Conservation (phyloP, 2,888 invertebrate genomes). For the Lepeophtheirus nordmannii region DNA sequence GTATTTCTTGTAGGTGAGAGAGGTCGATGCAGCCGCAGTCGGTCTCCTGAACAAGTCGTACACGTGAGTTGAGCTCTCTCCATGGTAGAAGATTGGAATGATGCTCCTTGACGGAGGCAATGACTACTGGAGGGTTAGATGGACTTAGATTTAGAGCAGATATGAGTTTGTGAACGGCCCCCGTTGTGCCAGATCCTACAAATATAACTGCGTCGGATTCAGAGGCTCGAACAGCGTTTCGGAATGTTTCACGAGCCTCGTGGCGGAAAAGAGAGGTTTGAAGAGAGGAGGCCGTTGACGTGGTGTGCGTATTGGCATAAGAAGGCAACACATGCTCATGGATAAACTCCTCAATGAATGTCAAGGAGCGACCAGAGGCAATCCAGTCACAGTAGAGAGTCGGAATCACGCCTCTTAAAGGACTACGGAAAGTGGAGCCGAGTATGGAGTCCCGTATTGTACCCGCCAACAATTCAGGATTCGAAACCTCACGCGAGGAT, state of each 20-base stretch:
- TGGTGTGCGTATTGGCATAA: conserved; percentile 67
- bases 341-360: conserved; percentile 72
- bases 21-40: conserved; percentile 62
- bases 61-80: conserved; percentile 61
- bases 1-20: conserved; percentile 52
- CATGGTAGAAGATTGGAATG: conserved; percentile 62
- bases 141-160: conserved; percentile 47
- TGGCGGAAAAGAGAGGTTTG: conserved; percentile 57
- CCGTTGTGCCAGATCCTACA: conserved; percentile 54
- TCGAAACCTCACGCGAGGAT: not conserved
- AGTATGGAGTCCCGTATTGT: not conserved
- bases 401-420: conserved; percentile 29
- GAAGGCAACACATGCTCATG: conserved; percentile 58
- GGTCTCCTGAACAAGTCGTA: conserved; percentile 60
- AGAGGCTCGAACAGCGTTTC: conserved; percentile 59
- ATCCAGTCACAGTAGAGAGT: conserved; percentile 69
- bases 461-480: not conserved
- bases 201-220: conserved; percentile 63
- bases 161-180: conserved; percentile 58
- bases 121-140: conserved; percentile 37
- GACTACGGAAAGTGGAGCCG: conserved; percentile 6
- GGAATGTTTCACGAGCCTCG: conserved; percentile 61
- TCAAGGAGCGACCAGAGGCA: conserved; percentile 62
- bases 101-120: conserved; percentile 63
- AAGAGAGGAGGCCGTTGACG: conserved; percentile 64